Percentiles rank a stretch among this genome's conserved stretches.
These are phyloP conservation scores for Labeo catla DNA, from an alignment of 2,113 vertebrate species.

Conservation along the genomic window DNA sequence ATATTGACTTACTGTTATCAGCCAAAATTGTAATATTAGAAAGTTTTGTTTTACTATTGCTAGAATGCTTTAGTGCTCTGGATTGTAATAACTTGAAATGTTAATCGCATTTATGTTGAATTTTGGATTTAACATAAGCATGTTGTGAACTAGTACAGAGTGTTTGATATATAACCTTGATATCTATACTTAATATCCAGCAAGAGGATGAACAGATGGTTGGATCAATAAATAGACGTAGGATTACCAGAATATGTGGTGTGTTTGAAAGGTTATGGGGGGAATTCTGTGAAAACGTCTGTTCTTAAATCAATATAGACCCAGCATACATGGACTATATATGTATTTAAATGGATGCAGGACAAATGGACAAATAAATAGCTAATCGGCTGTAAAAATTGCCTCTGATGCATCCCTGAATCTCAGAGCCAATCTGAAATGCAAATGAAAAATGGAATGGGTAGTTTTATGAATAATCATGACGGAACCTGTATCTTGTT, in stretches of 20 bases:
- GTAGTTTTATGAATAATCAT: slow-evolving; percentile 35
- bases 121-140: not conserved
- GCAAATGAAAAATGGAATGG: slow-evolving; percentile 3
- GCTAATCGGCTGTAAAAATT: slow-evolving; percentile 36
- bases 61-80: not conserved
- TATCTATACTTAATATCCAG: not conserved
- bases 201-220: not conserved
- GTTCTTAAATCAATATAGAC: slow-evolving; percentile 1
- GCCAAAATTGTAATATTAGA: not conserved
- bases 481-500: slow-evolving; percentile 28
- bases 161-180: not conserved
- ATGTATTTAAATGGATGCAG: slow-evolving; percentile 22
- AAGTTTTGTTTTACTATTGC: not conserved
- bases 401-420: slow-evolving; percentile 26
- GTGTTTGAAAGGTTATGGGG: not conserved
- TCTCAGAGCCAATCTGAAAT: slow-evolving; percentile 42
- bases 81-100: not conserved
- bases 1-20: not conserved
- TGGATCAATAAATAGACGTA: not conserved
- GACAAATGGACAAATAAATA: slow-evolving; percentile 36
- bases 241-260: slow-evolving; percentile 14
- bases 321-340: not conserved
- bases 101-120: not conserved
- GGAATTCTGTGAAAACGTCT: not conserved
- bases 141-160: not conserved